Evolutionary conservation across 2,797 vertebrate species (phyloP).

Genomic region (Lemur catta): DNA sequence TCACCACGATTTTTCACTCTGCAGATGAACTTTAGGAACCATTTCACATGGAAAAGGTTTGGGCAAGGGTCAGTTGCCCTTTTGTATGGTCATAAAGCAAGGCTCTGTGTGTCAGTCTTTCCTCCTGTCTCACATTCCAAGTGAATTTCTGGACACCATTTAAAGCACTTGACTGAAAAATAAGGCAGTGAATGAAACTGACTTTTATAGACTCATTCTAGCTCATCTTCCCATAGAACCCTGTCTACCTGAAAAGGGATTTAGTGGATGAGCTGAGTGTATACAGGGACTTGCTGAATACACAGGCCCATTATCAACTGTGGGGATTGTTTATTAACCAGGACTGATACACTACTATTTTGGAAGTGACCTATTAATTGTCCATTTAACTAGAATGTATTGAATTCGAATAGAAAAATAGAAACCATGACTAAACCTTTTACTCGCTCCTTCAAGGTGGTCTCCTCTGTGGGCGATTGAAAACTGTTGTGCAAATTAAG

Average conservation of each 20-base stretch:
- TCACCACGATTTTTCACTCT: constrained; percentile 96
- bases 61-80: constrained; percentile 88
- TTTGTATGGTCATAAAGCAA: constrained; percentile 94
- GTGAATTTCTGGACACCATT: constrained; percentile 89
- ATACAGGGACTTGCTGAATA: constrained; percentile 85
- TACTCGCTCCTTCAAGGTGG: constrained; percentile 95
- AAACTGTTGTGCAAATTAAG: constrained; percentile 94
- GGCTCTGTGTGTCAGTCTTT: constrained; percentile 88
- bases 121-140: constrained; percentile 93
- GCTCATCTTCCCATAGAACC: constrained; percentile 90
- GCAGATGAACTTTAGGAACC: constrained; percentile 93
- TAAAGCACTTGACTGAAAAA: constrained; percentile 94
- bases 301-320: constrained; percentile 86
- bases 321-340: constrained; percentile 87
- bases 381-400: constrained; percentile 95
- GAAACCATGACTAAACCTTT: constrained; percentile 95
- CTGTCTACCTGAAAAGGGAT: constrained; percentile 88
- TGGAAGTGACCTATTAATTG: constrained; percentile 95
- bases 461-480: constrained; percentile 86
- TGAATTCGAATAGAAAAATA: constrained; percentile 92
- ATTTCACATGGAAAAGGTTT: constrained; percentile 85
- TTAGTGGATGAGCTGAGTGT: constrained; percentile 86
- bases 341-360: constrained; percentile 86
- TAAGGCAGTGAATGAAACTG: constrained; percentile 96
- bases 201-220: constrained; percentile 99